Evolutionary conservation across 2,888 invertebrate genomes (phyloP).

Genomic region (Hypercompe scribonia): DNA sequence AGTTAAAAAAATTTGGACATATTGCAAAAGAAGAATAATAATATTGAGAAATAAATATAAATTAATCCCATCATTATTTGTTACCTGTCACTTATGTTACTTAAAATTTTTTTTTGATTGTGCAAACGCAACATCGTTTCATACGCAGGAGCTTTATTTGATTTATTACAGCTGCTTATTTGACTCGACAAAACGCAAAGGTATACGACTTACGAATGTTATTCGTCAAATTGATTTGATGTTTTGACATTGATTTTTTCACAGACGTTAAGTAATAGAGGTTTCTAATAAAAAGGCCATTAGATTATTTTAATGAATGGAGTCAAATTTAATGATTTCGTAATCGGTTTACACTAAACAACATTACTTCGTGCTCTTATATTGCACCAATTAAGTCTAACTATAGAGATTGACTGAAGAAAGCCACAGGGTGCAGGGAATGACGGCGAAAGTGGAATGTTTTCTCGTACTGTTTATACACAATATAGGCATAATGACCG

Average conservation of each 20-base stretch:
- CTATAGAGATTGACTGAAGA: constrained; percentile 75
- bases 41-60: constrained; percentile 8
- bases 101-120: constrained; percentile 28
- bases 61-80: constrained; percentile 11
- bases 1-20: not conserved
- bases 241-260: not conserved
- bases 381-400: constrained; percentile 73
- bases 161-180: constrained; percentile 19
- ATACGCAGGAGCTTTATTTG: constrained; percentile 24
- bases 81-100: constrained; percentile 22
- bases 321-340: constrained; percentile 27
- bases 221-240: constrained; percentile 9
- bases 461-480: constrained; percentile 62
- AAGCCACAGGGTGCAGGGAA: constrained; percentile 67
- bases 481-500: constrained; percentile 60
- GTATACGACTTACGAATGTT: constrained; percentile 13
- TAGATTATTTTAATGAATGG: constrained; percentile 5
- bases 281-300: not conserved
- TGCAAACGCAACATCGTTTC: constrained; percentile 23
- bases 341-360: constrained; percentile 29
- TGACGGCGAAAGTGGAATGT: constrained; percentile 72
- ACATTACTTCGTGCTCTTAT: constrained; percentile 54
- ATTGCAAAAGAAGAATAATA: constrained; percentile 10
- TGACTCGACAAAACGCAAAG: not conserved
- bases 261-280: not conserved